Evolutionary conservation across 2,888 invertebrate genomes (phyloP), one percentile per base, ranked within the genome.

Genomic region (Aricia artaxerxes): DNA sequence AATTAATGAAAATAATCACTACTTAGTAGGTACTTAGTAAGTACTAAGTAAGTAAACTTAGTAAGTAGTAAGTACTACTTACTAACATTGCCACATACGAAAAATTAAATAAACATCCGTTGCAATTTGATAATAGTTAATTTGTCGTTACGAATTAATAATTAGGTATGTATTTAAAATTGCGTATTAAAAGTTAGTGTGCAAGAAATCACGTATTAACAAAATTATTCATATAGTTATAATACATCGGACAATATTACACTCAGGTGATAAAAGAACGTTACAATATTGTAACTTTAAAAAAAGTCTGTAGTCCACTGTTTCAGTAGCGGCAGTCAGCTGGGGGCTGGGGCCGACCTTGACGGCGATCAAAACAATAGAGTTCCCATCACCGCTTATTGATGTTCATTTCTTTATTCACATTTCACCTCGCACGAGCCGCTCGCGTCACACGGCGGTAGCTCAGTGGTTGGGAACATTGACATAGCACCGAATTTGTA

Each of bases 391-490:
- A 49, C 4, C 13, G 24, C 49, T 44, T 75, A 44, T 75, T 75
- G 49, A 49, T 75, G 73, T 13, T 75, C 75, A 75, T 75, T 75
- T 75, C 75, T 73, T 75, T 49, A 75, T 49, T 75, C 75, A 44
- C 75, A 75, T 75, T 75, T 75, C 75, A 44, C 44, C 44, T 16
- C 24, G 24, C 49, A 9, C 75, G 7, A 24, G n/a, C 16, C 38
- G 72, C n/a, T 6, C 38, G 72, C n/a, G 44, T 44, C n/a, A 16
- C 44, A 7, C 24, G 2, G 24, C 61, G 24, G 4, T 61, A 61
- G 61, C n/a, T 1, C 24, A 7, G 24, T n/a, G 13, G 61, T 61
- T 24, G 24, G 0, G 16, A 57, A 4, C 57, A 16, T 16, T 16
- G 49, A 49, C 9, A 49, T 49, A 53, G 53, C 11, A 3, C 53